Base-by-base conservation (phyloP, 2,888 invertebrate genomes). In the Calephelis perditalis region DNA sequence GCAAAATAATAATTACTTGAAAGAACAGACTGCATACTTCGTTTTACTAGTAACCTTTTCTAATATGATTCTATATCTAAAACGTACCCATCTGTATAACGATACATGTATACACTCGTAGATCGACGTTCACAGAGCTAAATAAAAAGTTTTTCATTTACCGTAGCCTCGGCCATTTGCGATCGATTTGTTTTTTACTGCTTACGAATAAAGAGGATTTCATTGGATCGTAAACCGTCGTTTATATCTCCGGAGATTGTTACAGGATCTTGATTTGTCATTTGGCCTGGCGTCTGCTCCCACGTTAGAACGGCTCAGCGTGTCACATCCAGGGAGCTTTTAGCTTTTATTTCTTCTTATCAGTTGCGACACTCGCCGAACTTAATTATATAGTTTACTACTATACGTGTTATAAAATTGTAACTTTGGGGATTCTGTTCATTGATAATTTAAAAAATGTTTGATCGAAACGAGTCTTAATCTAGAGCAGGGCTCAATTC, bases 251-350 rank as follows among this genome's bases (percentile, higher is more conserved):
- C 58, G 60, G 47, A 56, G 60, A 63, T 63, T 44, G 59, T 62
- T 64, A 61, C 58, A 62, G 62, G 56, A 58, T 55, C 62, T 62
- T 63, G 65, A 65, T 67, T 62, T 61, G 65, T 67, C 63, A 59
- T 65, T 62, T 62, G 58, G 58, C 49, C 55, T 57, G 59, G 49
- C 55, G 57, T 61, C 49, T 52, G 49, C 49, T 11, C 26, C 49
- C 5, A 35, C 35, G 49, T 52, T 52, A 9, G 35, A 52, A 26
- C 10, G 26, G 49, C 49, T 52, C 26, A 52, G 26, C 9, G 49
- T 35, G 35, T 49, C 26, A 6, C 40, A 40, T 8, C 6, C 49
- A 26, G 49, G 15, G 8, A 8, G 10, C 2, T 52, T 49, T 52
- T 52, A 7, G 52, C 26, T 35, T 26, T 52, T 52, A 52, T 52